Evolutionary conservation across 2,113 vertebrate species (phyloP).

Genomic region (Silurus glanis): DNA sequence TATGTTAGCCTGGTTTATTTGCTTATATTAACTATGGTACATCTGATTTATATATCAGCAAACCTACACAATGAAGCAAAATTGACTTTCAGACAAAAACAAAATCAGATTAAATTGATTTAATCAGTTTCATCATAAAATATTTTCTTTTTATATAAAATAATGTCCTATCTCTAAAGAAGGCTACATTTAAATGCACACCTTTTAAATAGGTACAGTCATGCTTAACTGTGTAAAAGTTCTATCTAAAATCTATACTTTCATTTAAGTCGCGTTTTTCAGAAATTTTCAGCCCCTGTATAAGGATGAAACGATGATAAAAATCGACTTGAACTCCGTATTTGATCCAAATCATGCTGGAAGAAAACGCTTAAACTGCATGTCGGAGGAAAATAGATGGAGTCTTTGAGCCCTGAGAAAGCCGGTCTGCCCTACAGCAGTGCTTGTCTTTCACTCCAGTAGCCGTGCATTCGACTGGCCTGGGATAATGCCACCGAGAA

Average conservation of each 20-base stretch:
- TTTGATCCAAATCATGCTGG: background rate
- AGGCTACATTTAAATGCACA: background rate
- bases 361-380: constrained; percentile 29
- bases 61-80: too few species aligned
- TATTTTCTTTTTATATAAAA: background rate
- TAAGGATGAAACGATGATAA: background rate
- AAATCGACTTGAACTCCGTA: background rate
- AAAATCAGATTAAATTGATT: background rate
- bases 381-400: constrained; percentile 26
- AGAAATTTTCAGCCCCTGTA: background rate
- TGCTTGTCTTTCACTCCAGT: constrained; percentile 41
- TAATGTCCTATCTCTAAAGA: background rate
- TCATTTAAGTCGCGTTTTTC: background rate
- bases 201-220: background rate
- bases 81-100: too few species aligned
- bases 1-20: background rate
- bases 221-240: background rate
- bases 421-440: constrained; percentile 29
- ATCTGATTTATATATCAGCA: background rate
- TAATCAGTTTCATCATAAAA: background rate
- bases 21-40: background rate
- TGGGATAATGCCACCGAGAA: constrained; percentile 36
- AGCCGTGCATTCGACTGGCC: constrained; percentile 14
- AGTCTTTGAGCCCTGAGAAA: constrained; percentile 13
- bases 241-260: background rate